Conservation (phyloP, 2,888 invertebrate species). For the Augochlorella aurata region DNA sequence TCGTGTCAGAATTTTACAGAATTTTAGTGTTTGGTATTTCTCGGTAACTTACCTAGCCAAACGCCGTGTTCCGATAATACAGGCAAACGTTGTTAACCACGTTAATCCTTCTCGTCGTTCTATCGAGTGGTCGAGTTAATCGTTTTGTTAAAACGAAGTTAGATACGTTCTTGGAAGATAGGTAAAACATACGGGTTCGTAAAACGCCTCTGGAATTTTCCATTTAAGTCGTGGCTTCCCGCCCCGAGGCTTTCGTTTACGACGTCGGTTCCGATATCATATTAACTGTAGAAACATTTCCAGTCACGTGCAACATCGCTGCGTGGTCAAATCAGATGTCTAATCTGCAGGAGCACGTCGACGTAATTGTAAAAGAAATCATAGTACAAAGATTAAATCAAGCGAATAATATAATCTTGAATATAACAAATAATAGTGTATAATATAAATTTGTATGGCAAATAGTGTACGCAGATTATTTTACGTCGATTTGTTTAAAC, state of each 20-base stretch:
- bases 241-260: neutral
- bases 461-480: too few species aligned
- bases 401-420: too few species aligned
- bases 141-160: neutral
- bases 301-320: conserved; percentile 2
- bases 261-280: neutral
- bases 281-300: conserved; percentile 7
- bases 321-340: neutral
- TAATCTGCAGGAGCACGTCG: neutral
- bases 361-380: neutral
- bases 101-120: neutral
- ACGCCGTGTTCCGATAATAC: too few species aligned
- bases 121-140: neutral
- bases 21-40: too few species aligned
- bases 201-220: neutral
- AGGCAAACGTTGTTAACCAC: too few species aligned
- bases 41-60: too few species aligned
- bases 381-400: too few species aligned
- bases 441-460: too few species aligned
- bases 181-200: neutral
- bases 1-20: too few species aligned
- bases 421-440: too few species aligned
- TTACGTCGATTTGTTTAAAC: too few species aligned
- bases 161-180: too few species aligned
- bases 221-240: neutral